Evolutionary conservation across 1,140 invertebrate genomes (phyloP).

Genomic region (Periplaneta americana): DNA sequence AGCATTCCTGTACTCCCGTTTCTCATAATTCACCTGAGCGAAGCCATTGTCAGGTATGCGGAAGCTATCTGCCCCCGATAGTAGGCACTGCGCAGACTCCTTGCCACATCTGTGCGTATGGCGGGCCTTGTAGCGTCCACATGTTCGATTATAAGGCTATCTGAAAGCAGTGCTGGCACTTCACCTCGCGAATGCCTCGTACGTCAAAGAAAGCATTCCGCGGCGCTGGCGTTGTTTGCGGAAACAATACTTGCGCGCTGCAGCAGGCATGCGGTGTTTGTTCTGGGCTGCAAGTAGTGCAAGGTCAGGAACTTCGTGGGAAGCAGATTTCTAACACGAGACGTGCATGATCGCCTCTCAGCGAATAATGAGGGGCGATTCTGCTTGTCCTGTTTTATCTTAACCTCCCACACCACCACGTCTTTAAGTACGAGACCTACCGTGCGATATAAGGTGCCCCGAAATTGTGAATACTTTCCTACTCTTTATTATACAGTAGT

Average conservation of each 20-base stretch:
- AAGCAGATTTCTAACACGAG: background rate
- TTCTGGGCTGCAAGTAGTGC: background rate
- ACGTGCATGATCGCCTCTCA: background rate
- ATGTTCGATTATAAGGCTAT: background rate
- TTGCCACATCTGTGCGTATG: background rate
- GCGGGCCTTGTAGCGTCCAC: background rate
- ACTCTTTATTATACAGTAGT: no score
- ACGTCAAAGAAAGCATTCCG: background rate
- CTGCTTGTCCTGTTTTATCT: background rate
- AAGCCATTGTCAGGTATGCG: background rate
- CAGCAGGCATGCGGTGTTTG: background rate
- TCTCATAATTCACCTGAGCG: background rate
- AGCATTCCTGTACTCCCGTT: background rate
- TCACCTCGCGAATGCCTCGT: background rate
- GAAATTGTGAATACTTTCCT: background rate
- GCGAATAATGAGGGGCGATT: background rate
- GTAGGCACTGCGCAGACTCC: background rate
- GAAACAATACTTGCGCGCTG: background rate
- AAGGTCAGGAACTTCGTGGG: background rate
- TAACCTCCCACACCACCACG: background rate
- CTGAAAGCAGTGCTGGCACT: background rate
- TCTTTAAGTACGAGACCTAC: background rate
- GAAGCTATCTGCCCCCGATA: background rate
- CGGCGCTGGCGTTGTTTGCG: background rate
- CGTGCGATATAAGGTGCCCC: background rate